These are phyloP conservation scores for Phaethon lepturus DNA, from an alignment of 2,113 vertebrate species.

Conservation along the genomic window DNA sequence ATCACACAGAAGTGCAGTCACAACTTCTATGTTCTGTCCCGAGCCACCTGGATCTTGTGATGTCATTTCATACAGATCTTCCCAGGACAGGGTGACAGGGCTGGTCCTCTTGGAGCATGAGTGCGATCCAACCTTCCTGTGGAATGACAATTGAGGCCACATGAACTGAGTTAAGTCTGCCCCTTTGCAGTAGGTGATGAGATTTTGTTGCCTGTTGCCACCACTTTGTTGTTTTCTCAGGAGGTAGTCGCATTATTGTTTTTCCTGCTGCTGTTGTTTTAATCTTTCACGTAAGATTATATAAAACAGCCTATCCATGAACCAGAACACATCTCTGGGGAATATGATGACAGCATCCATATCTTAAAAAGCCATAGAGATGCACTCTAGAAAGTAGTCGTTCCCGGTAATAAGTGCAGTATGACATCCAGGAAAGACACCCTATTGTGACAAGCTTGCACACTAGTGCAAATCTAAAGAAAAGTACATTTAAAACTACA, in stretches of 20 bases:
- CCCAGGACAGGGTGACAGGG: not conserved
- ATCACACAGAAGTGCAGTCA: not conserved
- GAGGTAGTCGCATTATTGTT: constrained; percentile 17
- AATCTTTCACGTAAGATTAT: constrained; percentile 44
- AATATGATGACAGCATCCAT: constrained; percentile 53
- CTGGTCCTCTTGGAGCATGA: not conserved
- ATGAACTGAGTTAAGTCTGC: not conserved
- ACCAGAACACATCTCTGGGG: constrained; percentile 50
- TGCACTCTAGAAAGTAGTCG: not conserved
- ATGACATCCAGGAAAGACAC: constrained; percentile 9
- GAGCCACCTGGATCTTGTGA: not conserved
- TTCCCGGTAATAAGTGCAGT: constrained; percentile 27
- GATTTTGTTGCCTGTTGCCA: not conserved
- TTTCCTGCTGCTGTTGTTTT: constrained; percentile 32
- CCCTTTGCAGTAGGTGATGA: not conserved
- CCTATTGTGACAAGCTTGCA: constrained; percentile 28
- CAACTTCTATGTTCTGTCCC: not conserved
- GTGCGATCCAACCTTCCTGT: not conserved
- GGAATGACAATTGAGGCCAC: accelerated
- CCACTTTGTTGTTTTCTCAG: not conserved
- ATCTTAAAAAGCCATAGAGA: constrained; percentile 55
- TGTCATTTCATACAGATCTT: not conserved
- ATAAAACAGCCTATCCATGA: constrained; percentile 55
- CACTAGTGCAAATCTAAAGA: not conserved
- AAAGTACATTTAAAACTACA: not conserved